These are phyloP conservation scores for Pomacea canaliculata DNA, from an alignment of 2,888 invertebrate species.

Conservation along the genomic window DNA sequence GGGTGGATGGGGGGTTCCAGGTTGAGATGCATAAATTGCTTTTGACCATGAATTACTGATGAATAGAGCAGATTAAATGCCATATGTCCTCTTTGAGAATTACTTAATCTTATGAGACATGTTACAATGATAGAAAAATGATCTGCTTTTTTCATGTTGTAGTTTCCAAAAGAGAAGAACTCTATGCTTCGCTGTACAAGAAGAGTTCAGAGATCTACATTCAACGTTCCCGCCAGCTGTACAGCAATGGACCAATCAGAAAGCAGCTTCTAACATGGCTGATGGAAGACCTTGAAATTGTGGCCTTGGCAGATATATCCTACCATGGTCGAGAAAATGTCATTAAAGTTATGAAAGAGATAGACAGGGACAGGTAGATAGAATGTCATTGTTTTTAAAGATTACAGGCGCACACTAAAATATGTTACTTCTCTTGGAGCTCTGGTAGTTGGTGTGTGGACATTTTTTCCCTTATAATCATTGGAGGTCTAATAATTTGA, in stretches of 20 bases:
- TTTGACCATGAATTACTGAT: too few species aligned
- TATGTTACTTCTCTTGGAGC: too few species aligned
- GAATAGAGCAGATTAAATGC: too few species aligned
- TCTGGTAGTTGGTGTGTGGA: too few species aligned
- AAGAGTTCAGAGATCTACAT: constrained; percentile 97
- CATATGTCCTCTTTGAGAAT: too few species aligned
- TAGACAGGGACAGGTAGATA: constrained; percentile 82
- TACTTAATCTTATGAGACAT: too few species aligned
- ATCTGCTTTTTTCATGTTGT: neutral
- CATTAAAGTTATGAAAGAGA: constrained; percentile 80
- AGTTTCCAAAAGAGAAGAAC: constrained; percentile 78
- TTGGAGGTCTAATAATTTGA: too few species aligned
- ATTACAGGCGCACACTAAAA: too few species aligned
- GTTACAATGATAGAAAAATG: too few species aligned
- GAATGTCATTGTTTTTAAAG: neutral
- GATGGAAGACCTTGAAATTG: constrained; percentile 80
- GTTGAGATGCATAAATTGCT: neutral
- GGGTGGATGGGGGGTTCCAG: too few species aligned
- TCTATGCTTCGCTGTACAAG: constrained; percentile 87
- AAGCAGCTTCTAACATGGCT: constrained; percentile 87
- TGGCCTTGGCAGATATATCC: constrained; percentile 87
- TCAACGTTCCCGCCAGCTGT: constrained; percentile 85
- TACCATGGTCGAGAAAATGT: constrained; percentile 87
- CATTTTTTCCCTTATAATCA: too few species aligned
- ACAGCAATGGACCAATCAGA: constrained; percentile 76